Evolutionary conservation across 2,113 vertebrate genomes (phyloP), one percentile per base, ranked within the genome.

Genomic region (Microcebus jonahi): DNA sequence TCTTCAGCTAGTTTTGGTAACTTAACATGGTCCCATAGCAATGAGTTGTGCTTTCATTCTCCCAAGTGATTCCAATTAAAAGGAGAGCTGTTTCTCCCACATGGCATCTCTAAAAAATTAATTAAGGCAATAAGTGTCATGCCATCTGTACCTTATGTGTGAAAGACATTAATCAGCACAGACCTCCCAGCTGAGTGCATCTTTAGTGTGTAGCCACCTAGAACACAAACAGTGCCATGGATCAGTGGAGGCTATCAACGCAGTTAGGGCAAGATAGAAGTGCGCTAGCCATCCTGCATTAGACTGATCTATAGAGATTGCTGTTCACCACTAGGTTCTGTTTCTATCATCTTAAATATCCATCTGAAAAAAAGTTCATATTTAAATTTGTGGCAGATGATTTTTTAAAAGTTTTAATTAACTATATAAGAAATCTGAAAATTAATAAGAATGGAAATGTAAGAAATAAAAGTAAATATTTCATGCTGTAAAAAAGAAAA

Each of bases 91-190:
- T 89, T 91, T 88, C 11, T 87, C 70, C 87, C 86, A 61, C 92
- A 95, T 91, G 93, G 95, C 82, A 93, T 10, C 50, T 13, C 53
- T 95, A 95, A 97, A 95, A 95, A 95, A 97, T 97, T 97, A 95
- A 93, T 97, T 96, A 96, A 95, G n/a, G 63, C n/a, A 93, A 29
- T 91, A 93, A 97, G 61, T 95, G 93, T 67, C 96, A 95, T 67
- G 42, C 97, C 97, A 96, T 95, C 95, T 97, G 96, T 18, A 95
- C 87, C 83, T 91, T 83, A 83, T 55, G 21, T 83, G 75, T 75
- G 86, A 95, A 81, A 87, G 88, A 91, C 90, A 95, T 97, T 91
- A 95, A 97, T 97, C 86, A 98, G 73, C 34, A 45, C n/a, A 63
- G 55, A 50, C 25, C 39, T 91, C 81, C 42, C 73, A 82, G 63